These are phyloP conservation scores for Channa striata DNA, from an alignment of 2,797 vertebrate genomes.

Conservation along the genomic window DNA sequence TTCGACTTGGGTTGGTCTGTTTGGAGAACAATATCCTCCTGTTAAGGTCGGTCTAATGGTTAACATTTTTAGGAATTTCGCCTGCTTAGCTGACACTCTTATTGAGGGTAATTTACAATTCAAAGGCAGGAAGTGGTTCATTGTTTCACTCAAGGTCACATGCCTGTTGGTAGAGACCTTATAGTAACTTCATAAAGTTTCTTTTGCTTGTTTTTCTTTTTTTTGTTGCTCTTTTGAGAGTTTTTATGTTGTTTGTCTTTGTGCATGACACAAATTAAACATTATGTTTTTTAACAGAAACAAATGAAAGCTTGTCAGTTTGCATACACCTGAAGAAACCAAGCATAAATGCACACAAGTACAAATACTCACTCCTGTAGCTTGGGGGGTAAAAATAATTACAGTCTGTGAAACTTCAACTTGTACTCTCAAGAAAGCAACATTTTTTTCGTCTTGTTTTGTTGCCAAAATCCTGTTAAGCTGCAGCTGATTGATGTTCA, in stretches of 20 bases:
- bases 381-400: background rate
- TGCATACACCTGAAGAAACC: background rate
- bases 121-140: slow-evolving; percentile 22
- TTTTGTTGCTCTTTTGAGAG: background rate
- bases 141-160: slow-evolving; percentile 37
- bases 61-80: slow-evolving; percentile 57
- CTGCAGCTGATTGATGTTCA: slow-evolving; percentile 40
- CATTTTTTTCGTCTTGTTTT: slow-evolving; percentile 18
- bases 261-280: background rate
- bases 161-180: background rate
- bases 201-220: background rate
- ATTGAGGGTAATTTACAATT: slow-evolving; percentile 45
- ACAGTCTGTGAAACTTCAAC: slow-evolving; percentile 11
- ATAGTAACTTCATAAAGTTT: background rate
- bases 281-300: background rate
- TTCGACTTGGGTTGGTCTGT: slow-evolving; percentile 47
- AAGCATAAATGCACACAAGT: background rate
- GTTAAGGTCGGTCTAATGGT: slow-evolving; percentile 67
- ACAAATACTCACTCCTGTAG: too few relatives aligned
- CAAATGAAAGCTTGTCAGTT: slow-evolving; percentile 8
- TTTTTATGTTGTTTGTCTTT: background rate
- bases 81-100: slow-evolving; percentile 31
- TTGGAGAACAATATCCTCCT: slow-evolving; percentile 38
- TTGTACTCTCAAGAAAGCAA: slow-evolving; percentile 11
- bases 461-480: slow-evolving; percentile 29